Conservation (phyloP, 2,797 vertebrate species). For the Zenarchopterus dispar region DNA sequence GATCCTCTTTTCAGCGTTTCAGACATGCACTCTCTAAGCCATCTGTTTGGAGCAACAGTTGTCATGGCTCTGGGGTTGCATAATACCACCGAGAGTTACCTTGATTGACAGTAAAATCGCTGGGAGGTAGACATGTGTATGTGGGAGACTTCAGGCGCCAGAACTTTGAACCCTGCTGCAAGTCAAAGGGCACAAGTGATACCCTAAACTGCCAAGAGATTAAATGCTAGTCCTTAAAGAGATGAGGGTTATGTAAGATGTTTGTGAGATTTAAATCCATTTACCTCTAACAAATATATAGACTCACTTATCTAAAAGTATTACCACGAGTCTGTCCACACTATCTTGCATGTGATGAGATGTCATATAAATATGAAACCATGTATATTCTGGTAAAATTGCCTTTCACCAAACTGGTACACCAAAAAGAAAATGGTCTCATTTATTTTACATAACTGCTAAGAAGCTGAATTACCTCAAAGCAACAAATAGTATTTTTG, state of each 20-base stretch:
- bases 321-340: slow-evolving; percentile 43
- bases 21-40: slow-evolving; percentile 36
- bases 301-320: slow-evolving; percentile 26
- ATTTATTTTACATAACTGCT: slow-evolving; percentile 79
- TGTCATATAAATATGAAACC: slow-evolving; percentile 57
- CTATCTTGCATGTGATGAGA: slow-evolving; percentile 76
- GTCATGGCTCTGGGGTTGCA: slow-evolving; percentile 50
- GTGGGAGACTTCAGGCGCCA: slow-evolving; percentile 25
- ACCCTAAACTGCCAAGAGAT: slow-evolving; percentile 37
- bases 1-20: slow-evolving; percentile 35
- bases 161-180: slow-evolving; percentile 20
- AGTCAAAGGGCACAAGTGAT: slow-evolving; percentile 22
- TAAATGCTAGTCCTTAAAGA: slow-evolving; percentile 73
- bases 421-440: slow-evolving; percentile 60
- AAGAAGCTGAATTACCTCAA: slow-evolving; percentile 86
- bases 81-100: slow-evolving; percentile 62
- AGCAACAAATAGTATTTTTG: slow-evolving; percentile 79
- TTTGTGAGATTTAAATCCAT: slow-evolving; percentile 68
- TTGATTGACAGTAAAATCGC: slow-evolving; percentile 49
- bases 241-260: slow-evolving; percentile 64
- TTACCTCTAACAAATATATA: slow-evolving; percentile 44
- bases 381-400: slow-evolving; percentile 72
- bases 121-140: slow-evolving; percentile 40
- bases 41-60: slow-evolving; percentile 65
- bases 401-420: slow-evolving; percentile 94